Evolutionary conservation across 2,888 invertebrate genomes (phyloP).

Genomic region (Aporophyla nigra): DNA sequence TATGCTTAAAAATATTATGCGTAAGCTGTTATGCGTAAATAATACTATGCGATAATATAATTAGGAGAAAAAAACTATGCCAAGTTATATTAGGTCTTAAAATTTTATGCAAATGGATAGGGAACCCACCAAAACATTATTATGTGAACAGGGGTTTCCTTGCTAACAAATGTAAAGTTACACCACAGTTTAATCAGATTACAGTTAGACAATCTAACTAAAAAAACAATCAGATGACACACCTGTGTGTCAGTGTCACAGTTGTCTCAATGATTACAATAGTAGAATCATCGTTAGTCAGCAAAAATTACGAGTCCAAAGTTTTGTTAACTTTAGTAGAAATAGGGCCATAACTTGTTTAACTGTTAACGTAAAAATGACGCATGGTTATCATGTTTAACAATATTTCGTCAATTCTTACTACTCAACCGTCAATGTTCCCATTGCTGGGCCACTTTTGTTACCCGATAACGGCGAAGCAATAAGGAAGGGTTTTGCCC

Average conservation of each 20-base stretch:
- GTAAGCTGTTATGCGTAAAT: no score
- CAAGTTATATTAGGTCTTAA: no score
- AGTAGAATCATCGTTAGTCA: slow-evolving; percentile 23
- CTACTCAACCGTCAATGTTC: not conserved
- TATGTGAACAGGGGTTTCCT: no score
- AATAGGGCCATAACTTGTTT: not conserved
- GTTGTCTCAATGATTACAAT: slow-evolving; percentile 13
- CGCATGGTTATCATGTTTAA: not conserved
- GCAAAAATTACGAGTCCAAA: slow-evolving; percentile 4
- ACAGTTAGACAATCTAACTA: not conserved
- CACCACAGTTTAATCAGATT: slow-evolving; percentile 16
- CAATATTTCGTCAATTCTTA: slow-evolving; percentile 3
- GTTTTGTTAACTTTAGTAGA: not conserved
- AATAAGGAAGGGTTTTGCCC: no score
- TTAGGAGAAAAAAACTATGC: no score
- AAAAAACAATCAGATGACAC: slow-evolving; percentile 5
- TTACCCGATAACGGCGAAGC: no score
- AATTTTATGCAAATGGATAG: no score
- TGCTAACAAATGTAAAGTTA: not conserved
- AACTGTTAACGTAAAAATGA: not conserved
- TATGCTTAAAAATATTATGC: no score
- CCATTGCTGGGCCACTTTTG: not conserved
- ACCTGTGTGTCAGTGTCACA: slow-evolving; percentile 31
- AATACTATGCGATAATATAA: no score
- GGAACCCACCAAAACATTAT: no score